Evolutionary conservation across 92 coral and sea anemone genomes (phyloP), one percentile per base, ranked within the genome.

Genomic region (Heteractis magnifica): DNA sequence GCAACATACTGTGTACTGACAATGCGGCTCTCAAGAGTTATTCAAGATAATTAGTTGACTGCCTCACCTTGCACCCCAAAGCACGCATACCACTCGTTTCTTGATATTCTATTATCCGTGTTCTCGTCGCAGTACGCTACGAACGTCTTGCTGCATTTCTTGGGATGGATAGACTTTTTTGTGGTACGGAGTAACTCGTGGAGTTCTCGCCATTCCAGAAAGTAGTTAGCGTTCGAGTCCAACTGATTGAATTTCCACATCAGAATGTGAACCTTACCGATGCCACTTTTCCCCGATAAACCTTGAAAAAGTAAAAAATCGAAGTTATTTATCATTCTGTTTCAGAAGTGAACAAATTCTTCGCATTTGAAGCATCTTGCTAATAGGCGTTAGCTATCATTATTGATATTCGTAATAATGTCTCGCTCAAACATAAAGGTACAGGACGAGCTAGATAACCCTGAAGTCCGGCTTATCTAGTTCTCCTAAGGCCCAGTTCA

Each of bases 131-230:
- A 96, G 84, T 90, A 94, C 4, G 83, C 91, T 23, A 96, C 85
- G 81, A 96, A 92, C 8, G 98, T 94, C 49, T 94, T 94, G 82
- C 99, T 94, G 78, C 99, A 96, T 72, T 96, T 96, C 81, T 90
- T 96, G n/a, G 98, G 98, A 44, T 85, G 88, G 44, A 94, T 84
- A 56, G 92, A 72, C 72, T 90, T 91, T 76, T 94, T 96, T 0
- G 97, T 86, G 68, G 62, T 88, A 77, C 90, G 95, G 0, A 94
- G 87, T 53, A 96, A 90, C 13, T 79, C 81, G 41, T 92, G 91
- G 6, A 96, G 75, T 65, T 96, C 99, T 51, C 79, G 81, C 68
- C 77, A 81, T 21, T 94, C 91, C 71, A 96, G 82, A 79, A 89
- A 77, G 53, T 91, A 90, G 75, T 92, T 87, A 18, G 92, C 94